phyloP scores from a whole-genome alignment of 2,113 vertebrate genomes.

The Tragelaphus strepsiceros region DNA sequence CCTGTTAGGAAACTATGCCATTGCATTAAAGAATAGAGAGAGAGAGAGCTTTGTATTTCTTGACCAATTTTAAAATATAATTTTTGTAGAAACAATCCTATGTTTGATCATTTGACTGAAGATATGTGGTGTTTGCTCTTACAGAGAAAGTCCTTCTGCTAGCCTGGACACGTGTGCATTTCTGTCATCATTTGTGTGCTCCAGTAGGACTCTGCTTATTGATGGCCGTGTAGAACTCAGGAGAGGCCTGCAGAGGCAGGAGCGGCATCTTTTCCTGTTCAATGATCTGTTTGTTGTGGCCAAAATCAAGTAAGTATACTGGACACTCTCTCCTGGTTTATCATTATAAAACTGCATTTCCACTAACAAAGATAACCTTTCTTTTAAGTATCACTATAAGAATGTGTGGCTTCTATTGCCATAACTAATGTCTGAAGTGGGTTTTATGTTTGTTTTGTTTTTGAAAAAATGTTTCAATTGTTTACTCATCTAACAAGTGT shows the following conservation, averaged over 20 bases:
- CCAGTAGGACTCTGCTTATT: constrained; percentile 84
- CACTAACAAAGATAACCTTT: background rate
- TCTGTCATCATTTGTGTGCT: constrained; percentile 88
- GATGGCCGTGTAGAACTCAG: constrained; percentile 90
- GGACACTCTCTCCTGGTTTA: background rate
- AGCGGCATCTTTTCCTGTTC: constrained; percentile 94
- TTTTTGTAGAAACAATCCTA: background rate
- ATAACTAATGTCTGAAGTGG: background rate
- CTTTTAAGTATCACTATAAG: background rate
- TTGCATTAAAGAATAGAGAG: background rate
- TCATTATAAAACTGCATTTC: background rate
- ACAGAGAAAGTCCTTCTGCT: constrained; percentile 86
- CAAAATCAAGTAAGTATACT: constrained; percentile 92
- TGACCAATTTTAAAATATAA: background rate
- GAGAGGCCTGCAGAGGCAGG: constrained; percentile 93
- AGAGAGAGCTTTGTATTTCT: background rate
- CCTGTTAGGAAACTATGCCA: background rate
- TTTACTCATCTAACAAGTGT: background rate
- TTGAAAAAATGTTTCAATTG: background rate
- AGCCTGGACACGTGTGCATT: constrained; percentile 88
- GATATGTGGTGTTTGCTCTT: constrained; percentile 12
- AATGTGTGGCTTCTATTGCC: background rate
- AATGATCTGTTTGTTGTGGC: constrained; percentile 90
- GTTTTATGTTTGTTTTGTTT: background rate
- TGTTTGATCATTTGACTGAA: background rate